A percentile compares a stretch with the other conserved stretches of the same genome.
Conservation (phyloP, 64 coral and sea anemone species). For the Pocillopora verrucosa region DNA sequence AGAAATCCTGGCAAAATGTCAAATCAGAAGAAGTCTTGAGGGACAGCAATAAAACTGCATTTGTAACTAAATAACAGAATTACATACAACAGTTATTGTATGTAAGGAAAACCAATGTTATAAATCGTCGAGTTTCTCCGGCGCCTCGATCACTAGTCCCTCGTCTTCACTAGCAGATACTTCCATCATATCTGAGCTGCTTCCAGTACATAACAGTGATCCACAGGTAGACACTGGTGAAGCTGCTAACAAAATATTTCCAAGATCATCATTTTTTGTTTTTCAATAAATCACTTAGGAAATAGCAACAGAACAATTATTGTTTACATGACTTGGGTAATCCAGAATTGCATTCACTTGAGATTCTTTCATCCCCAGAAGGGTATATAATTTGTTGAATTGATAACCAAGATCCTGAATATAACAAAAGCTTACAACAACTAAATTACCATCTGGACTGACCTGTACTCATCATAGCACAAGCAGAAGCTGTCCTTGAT, state of each 20-base stretch:
- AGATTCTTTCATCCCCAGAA: no score
- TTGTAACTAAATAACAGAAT: background rate
- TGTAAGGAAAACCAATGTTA: slow-evolving; percentile 75
- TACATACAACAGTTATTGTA: background rate
- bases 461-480: slow-evolving; percentile 5
- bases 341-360: no score
- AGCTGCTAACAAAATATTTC: background rate
- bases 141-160: slow-evolving; percentile 89
- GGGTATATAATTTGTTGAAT: no score
- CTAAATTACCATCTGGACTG: background rate
- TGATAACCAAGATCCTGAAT: no score
- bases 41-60: background rate
- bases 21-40: background rate
- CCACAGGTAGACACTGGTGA: background rate
- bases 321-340: no score
- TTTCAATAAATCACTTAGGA: background rate
- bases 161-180: slow-evolving; percentile 70
- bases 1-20: no score
- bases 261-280: background rate
- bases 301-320: no score
- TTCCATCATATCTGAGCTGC: slow-evolving; percentile 53
- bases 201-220: background rate
- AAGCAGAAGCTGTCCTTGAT: slow-evolving; percentile 26
- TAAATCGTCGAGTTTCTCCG: slow-evolving; percentile 63
- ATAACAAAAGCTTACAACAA: no score